These are phyloP conservation scores for Eleginops maclovinus DNA, from an alignment of 2,113 vertebrate genomes.

Conservation along the genomic window DNA sequence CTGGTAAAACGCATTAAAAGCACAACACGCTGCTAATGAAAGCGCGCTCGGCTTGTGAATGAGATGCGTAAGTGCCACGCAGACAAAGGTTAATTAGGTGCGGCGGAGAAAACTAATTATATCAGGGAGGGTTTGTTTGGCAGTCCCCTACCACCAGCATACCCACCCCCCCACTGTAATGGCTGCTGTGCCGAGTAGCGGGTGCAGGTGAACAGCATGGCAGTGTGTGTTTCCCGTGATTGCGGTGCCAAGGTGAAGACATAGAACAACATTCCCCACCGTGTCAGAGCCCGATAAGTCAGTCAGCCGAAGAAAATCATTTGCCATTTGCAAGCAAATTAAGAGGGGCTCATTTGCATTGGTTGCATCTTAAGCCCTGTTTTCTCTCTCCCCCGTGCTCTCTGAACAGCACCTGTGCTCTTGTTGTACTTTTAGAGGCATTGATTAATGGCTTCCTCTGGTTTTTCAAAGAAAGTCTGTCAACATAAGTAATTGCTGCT, in stretches of 20 bases:
- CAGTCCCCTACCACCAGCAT: not conserved
- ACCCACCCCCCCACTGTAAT: conserved; percentile 9
- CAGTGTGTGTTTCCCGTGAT: conserved; percentile 72
- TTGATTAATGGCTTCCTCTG: conserved; percentile 73
- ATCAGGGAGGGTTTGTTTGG: conserved; percentile 50
- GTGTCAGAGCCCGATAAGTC: conserved; percentile 80
- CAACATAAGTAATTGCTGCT: conserved; percentile 80
- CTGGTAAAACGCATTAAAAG: conserved; percentile 53
- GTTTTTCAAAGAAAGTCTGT: conserved; percentile 71
- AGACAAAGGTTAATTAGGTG: conserved; percentile 82
- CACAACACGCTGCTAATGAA: conserved; percentile 56
- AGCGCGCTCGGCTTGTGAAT: conserved; percentile 67
- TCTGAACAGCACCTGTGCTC: conserved; percentile 50
- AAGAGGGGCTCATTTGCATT: conserved; percentile 82
- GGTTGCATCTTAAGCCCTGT: conserved; percentile 54
- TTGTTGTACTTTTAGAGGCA: conserved; percentile 65
- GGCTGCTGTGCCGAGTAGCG: conserved; percentile 62
- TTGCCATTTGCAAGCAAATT: conserved; percentile 78
- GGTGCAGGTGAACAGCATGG: conserved; percentile 34
- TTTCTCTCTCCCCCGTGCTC: conserved; percentile 24
- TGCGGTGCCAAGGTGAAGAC: conserved; percentile 69
- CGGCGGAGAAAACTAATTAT: conserved; percentile 70
- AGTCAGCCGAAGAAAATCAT: conserved; percentile 81
- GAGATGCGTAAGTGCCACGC: conserved; percentile 57
- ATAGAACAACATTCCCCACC: conserved; percentile 56